phyloP scores from a whole-genome alignment of 2,113 vertebrate species.

The Rostratula benghalensis region DNA sequence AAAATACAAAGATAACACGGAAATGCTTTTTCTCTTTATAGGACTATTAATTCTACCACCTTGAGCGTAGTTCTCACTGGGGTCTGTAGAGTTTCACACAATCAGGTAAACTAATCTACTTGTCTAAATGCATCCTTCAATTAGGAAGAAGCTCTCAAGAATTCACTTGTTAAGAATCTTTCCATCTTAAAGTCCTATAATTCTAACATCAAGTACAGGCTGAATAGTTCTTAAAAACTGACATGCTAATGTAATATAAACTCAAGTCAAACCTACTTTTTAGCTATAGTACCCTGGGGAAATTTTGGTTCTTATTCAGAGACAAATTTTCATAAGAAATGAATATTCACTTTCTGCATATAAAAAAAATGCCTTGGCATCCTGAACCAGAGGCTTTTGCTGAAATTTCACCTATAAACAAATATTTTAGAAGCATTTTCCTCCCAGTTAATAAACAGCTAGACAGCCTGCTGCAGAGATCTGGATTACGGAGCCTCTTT shows the following conservation, averaged over 20 bases:
- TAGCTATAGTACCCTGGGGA: neutral
- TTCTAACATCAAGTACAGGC: neutral
- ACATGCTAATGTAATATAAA: accelerated
- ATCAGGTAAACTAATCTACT: neutral
- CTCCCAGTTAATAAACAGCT: neutral
- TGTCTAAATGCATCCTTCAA: neutral
- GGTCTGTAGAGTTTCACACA: neutral
- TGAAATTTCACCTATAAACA: neutral
- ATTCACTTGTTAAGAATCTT: too few species aligned
- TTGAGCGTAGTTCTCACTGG: neutral
- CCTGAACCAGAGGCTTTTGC: neutral
- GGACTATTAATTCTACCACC: neutral
- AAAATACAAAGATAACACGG: neutral
- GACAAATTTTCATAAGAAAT: neutral
- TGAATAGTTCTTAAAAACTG: neutral
- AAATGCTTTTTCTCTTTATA: neutral
- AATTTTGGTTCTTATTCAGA: neutral
- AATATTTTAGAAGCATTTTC: neutral
- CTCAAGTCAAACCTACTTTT: neutral
- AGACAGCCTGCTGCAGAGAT: neutral
- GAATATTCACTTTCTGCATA: neutral
- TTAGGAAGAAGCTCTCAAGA: neutral
- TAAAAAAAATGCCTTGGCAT: neutral
- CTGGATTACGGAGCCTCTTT: neutral
- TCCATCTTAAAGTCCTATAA: neutral